Percentiles rank a stretch among this genome's conserved stretches.
Conservation (phyloP, 2,888 invertebrate species). For the Encarsia formosa region DNA sequence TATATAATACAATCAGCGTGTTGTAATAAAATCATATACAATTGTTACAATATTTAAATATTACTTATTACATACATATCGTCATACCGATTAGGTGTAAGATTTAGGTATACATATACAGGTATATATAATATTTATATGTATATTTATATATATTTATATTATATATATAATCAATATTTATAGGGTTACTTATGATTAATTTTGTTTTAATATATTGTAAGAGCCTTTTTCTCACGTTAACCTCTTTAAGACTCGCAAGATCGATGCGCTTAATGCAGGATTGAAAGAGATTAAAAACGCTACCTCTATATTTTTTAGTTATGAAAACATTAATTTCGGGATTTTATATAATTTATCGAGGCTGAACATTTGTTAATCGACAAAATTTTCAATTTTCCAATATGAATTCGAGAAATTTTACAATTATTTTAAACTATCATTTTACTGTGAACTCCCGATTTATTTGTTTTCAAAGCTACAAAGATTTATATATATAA, state of each 20-base stretch:
- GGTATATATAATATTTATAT: conserved; percentile 42
- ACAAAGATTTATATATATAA: too few species aligned
- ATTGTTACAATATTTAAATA: conserved; percentile 53
- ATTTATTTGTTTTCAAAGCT: too few species aligned
- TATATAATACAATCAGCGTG: conserved; percentile 52
- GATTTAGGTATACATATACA: conserved; percentile 44
- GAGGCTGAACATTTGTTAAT: background rate
- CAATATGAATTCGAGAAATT: too few species aligned
- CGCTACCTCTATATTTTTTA: conserved; percentile 21
- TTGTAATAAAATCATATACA: conserved; percentile 53
- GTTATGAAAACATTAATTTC: conserved; percentile 22
- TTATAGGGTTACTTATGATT: conserved; percentile 45
- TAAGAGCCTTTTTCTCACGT: conserved; percentile 25
- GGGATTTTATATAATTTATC: conserved; percentile 8
- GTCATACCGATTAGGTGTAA: conserved; percentile 45
- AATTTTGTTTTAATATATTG: conserved; percentile 18
- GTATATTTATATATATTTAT: conserved; percentile 41
- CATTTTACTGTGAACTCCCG: too few species aligned
- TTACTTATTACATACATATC: conserved; percentile 51
- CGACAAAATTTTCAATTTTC: background rate
- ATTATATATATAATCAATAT: conserved; percentile 43
- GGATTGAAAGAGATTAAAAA: conserved; percentile 26
- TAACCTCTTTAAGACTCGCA: conserved; percentile 25
- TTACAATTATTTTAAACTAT: too few species aligned
- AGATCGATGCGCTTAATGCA: conserved; percentile 28